Evolutionary conservation across 2,888 invertebrate genomes (phyloP), one percentile per base, ranked within the genome.

Genomic region (Adela reaumurella): DNA sequence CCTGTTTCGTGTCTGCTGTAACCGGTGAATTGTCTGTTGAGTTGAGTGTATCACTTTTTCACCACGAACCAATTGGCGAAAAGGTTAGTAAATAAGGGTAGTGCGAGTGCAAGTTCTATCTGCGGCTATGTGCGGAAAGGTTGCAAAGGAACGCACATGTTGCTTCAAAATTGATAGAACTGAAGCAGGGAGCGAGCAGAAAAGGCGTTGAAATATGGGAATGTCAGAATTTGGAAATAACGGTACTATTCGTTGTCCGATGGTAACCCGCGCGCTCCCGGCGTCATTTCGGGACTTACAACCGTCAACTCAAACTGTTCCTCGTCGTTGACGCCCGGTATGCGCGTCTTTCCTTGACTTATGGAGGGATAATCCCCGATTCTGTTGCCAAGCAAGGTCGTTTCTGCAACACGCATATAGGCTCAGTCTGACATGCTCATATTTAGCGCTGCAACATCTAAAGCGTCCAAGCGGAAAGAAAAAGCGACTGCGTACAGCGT

Each of bases 241-340:
- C 24, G 24, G 24, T n/a, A 6, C 62, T 62, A 67, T n/a, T n/a
- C n/a, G 24, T 4, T 14, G n/a, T 14, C 11, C 8, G 14, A 11
- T 35, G 35, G 14, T 65, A 63, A 60, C 64, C 67, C 69, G 68
- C 70, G 65, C 74, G 71, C 74, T 71, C 70, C 74, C 59, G 71
- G 73, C 70, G 64, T 62, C 58, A 58, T 69, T 67, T 66, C 67
- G 62, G 53, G 62, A 90, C 91, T 92, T 90, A 92, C 92, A 81
- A 91, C 89, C 67, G 91, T 92, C 66, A 85, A 78, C 71, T 85
- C 85, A 85, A 93, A 90, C 81, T 95, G 94, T 76, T 88, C 89
- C 64, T 83, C 86, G 83, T 97, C 97, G 85, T 96, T 94, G 80
- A 97, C 88, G 72, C 91, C 92, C 73, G 94, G 94, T 76, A 97